phyloP scores from a whole-genome alignment of 2,113 vertebrate species.

The Varanus salvator region DNA sequence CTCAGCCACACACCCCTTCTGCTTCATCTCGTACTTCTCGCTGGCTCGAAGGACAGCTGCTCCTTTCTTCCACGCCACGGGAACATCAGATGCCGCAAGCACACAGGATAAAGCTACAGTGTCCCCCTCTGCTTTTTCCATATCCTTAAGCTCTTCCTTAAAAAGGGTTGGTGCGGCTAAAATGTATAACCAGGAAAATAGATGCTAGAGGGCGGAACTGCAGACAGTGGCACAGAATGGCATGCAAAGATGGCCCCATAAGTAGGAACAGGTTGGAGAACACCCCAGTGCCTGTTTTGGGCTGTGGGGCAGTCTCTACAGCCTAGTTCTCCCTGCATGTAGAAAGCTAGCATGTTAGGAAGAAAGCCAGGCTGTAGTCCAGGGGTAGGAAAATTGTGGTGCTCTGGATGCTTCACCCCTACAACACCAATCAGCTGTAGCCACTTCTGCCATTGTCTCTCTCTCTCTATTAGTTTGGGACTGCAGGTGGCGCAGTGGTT shows the following conservation, averaged over 20 bases:
- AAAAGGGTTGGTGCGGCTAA: conserved; percentile 84
- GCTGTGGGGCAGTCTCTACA: neutral
- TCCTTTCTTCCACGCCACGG: conserved; percentile 85
- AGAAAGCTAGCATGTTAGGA: neutral
- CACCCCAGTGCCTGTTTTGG: neutral
- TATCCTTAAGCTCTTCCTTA: conserved; percentile 80
- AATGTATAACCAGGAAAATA: conserved; percentile 38
- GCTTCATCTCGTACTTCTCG: conserved; percentile 87
- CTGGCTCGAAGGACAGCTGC: conserved; percentile 79
- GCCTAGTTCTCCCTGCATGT: neutral
- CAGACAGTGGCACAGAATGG: neutral
- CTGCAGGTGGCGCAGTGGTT: too few species aligned
- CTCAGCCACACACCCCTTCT: conserved; percentile 74
- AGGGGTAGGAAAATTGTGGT: too few species aligned
- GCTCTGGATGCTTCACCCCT: too few species aligned
- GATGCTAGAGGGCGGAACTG: too few species aligned
- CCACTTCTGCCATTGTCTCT: neutral
- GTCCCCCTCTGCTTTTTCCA: conserved; percentile 76
- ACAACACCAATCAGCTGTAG: too few species aligned
- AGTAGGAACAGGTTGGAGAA: too few species aligned
- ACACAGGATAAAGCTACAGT: conserved; percentile 80
- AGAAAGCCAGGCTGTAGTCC: neutral
- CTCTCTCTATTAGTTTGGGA: neutral
- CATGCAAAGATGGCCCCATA: neutral
- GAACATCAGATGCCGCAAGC: conserved; percentile 78